phyloP scores from a whole-genome alignment of 2,888 invertebrate species.

The Nomada flava region DNA sequence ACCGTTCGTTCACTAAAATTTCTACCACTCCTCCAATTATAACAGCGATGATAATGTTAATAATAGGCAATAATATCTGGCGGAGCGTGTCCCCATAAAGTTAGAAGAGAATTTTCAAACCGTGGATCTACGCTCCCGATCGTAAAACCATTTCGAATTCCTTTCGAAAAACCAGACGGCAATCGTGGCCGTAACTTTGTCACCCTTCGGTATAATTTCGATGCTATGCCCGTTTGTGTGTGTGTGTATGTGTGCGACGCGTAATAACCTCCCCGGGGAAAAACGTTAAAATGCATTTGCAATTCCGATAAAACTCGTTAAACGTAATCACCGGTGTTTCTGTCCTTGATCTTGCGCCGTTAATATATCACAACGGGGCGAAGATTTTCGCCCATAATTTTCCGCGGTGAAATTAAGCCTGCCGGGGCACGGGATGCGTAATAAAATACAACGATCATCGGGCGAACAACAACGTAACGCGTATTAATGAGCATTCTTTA shows the following conservation, averaged over 20 bases:
- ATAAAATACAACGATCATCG: slow-evolving; percentile 55
- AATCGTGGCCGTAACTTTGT: background rate
- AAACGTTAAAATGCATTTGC: background rate
- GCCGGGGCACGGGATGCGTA: slow-evolving; percentile 3
- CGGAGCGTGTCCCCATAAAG: no score
- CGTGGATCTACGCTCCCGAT: no score
- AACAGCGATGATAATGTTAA: background rate
- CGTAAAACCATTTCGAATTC: background rate
- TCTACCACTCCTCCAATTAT: background rate
- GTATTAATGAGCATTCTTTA: slow-evolving; percentile 68
- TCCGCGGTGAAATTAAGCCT: slow-evolving; percentile 24
- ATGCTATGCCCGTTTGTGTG: no score
- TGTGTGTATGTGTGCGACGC: background rate
- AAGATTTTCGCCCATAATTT: slow-evolving; percentile 49
- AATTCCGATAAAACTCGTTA: slow-evolving; percentile 15
- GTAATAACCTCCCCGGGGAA: background rate
- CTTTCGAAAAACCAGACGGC: background rate
- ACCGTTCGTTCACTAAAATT: slow-evolving; percentile 4
- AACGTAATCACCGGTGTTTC: slow-evolving; percentile 36
- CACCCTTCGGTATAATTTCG: background rate
- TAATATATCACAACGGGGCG: slow-evolving; percentile 11
- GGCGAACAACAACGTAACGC: slow-evolving; percentile 56
- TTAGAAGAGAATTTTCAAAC: no score
- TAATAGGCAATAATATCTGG: background rate
- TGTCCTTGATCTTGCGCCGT: slow-evolving; percentile 52